Conservation (phyloP, 2,888 invertebrate species). For the Idaea dimidiata region DNA sequence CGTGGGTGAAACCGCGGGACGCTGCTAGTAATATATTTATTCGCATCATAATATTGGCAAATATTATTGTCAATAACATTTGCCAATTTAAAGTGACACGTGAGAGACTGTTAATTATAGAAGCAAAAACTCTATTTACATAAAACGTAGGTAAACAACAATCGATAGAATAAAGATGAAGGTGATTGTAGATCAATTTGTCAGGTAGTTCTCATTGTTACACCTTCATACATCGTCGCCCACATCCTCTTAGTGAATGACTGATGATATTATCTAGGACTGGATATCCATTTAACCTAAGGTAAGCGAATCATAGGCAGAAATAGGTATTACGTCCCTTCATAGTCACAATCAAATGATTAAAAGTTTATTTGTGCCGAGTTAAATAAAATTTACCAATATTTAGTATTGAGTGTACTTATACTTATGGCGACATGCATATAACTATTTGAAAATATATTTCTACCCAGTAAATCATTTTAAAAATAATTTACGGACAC, state of each 20-base stretch:
- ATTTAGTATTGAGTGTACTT: too few species aligned
- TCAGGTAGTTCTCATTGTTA: slow-evolving; percentile 1
- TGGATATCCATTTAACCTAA: slow-evolving; percentile 6
- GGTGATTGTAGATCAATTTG: slow-evolving; percentile 1
- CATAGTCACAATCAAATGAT: neutral
- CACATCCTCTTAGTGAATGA: neutral
- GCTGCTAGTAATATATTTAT: neutral
- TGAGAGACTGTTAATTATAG: neutral
- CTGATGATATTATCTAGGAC: slow-evolving; percentile 1
- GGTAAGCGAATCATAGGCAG: slow-evolving; percentile 17
- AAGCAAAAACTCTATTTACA: neutral
- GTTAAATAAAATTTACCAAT: too few species aligned
- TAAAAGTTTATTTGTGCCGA: too few species aligned
- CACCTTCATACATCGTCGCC: neutral
- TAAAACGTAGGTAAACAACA: slow-evolving; percentile 2
- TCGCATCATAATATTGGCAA: neutral
- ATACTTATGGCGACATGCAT: too few species aligned
- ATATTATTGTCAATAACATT: too few species aligned
- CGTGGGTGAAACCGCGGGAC: too few species aligned
- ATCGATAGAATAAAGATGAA: slow-evolving; percentile 4
- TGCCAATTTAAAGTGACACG: neutral
- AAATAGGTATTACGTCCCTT: slow-evolving; percentile 29
- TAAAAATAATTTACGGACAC: too few species aligned
- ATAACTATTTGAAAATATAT: too few species aligned
- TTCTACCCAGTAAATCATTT: too few species aligned